Evolutionary conservation across 1,140 invertebrate genomes (phyloP).

Genomic region (Anthonomus grandis): DNA sequence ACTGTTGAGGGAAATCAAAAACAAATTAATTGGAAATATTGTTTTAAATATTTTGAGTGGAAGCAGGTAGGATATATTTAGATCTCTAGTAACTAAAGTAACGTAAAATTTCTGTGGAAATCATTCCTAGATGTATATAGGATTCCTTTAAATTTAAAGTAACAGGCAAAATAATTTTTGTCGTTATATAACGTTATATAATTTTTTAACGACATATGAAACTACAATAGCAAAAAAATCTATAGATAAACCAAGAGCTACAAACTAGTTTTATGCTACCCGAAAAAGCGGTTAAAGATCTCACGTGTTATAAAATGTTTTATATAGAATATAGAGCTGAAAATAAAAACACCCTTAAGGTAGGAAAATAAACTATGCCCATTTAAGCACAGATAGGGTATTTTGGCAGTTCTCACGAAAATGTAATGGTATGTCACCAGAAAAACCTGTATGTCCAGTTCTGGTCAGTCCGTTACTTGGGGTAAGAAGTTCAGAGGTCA

Average conservation of each 20-base stretch:
- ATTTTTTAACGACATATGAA: too few relatives aligned
- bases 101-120: too few relatives aligned
- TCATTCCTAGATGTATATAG: too few relatives aligned
- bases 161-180: not conserved
- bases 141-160: not conserved
- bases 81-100: too few relatives aligned
- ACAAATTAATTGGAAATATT: too few relatives aligned
- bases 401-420: constrained; percentile 37
- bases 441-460: constrained; percentile 40
- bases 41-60: too few relatives aligned
- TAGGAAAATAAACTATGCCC: constrained; percentile 26
- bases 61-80: too few relatives aligned
- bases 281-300: not conserved
- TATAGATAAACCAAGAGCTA: too few relatives aligned
- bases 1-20: too few relatives aligned
- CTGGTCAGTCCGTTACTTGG: constrained; percentile 41
- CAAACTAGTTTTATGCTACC: not conserved
- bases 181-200: not conserved
- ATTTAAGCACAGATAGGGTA: constrained; percentile 30
- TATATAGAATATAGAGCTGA: not conserved
- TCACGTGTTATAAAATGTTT: not conserved
- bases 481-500: constrained; percentile 38
- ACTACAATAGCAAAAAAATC: too few relatives aligned
- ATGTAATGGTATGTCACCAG: constrained; percentile 34
- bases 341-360: constrained; percentile 20